Conservation (phyloP, 1,140 invertebrate species). For the Colletes gigas region DNA sequence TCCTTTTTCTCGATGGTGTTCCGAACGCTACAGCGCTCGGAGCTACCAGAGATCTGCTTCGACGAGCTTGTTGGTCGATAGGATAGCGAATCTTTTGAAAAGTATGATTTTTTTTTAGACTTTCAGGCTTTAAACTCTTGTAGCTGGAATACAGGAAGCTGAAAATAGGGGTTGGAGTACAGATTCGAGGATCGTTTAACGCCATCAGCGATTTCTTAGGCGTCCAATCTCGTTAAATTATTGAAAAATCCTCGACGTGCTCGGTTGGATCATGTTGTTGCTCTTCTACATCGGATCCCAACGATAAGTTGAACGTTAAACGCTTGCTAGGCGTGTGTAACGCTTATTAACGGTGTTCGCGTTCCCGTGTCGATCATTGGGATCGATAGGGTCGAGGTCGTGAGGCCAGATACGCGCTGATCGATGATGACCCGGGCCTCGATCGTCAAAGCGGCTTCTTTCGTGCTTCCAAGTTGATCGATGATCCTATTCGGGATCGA, state of each 20-base stretch:
- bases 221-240: too few species aligned
- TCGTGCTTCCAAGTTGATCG: background rate
- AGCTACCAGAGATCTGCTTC: too few species aligned
- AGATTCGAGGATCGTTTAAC: too few species aligned
- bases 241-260: background rate
- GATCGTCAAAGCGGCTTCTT: constrained; percentile 13
- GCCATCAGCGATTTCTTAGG: too few species aligned
- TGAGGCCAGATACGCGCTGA: constrained; percentile 27
- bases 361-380: constrained; percentile 33
- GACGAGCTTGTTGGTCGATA: background rate
- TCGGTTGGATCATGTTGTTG: background rate
- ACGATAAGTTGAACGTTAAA: background rate
- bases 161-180: too few species aligned
- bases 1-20: background rate
- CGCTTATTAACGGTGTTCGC: constrained; percentile 40
- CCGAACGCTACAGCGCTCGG: too few species aligned
- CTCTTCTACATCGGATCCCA: too few species aligned
- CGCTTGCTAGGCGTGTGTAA: constrained; percentile 4
- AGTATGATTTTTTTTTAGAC: too few species aligned
- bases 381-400: constrained; percentile 38
- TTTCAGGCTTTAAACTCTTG: too few species aligned
- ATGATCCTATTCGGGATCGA: constrained; percentile 18
- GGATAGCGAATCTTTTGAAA: background rate
- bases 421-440: constrained; percentile 18
- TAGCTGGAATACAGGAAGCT: too few species aligned